These are phyloP conservation scores for Furnarius figulus DNA, from an alignment of 2,113 vertebrate species.

Conservation along the genomic window DNA sequence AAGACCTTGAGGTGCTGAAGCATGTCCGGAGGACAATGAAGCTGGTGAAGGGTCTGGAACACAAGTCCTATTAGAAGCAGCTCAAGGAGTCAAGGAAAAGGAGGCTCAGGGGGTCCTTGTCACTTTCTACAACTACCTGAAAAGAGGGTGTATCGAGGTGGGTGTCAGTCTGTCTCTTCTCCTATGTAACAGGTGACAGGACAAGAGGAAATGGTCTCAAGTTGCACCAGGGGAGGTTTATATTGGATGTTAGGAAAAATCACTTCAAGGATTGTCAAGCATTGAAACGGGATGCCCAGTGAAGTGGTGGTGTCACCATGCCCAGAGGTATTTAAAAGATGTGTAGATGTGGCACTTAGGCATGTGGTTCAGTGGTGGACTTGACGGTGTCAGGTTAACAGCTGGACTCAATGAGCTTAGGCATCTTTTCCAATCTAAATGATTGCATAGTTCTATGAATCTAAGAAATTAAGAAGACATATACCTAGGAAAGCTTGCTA, in stretches of 20 bases:
- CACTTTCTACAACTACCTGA: background rate
- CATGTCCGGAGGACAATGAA: accelerated
- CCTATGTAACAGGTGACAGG: background rate
- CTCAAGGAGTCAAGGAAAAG: background rate
- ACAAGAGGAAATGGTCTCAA: background rate
- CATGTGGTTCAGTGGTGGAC: background rate
- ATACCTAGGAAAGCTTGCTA: background rate
- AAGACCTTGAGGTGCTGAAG: background rate
- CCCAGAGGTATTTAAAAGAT: background rate
- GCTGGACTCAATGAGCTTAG: background rate
- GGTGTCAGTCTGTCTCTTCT: background rate
- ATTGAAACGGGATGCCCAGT: background rate
- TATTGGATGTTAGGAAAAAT: background rate
- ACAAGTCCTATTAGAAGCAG: background rate
- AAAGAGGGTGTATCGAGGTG: background rate
- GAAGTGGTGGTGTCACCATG: background rate
- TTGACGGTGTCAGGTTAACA: background rate
- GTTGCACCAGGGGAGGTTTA: background rate
- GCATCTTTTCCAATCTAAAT: background rate
- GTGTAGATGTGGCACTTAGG: background rate
- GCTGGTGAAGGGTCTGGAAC: background rate
- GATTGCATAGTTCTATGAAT: background rate
- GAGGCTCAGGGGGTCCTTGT: background rate
- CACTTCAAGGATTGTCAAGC: background rate
- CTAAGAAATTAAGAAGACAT: background rate